Evolutionary conservation across 2,797 vertebrate genomes (phyloP).

Genomic region (Avahi laniger): DNA sequence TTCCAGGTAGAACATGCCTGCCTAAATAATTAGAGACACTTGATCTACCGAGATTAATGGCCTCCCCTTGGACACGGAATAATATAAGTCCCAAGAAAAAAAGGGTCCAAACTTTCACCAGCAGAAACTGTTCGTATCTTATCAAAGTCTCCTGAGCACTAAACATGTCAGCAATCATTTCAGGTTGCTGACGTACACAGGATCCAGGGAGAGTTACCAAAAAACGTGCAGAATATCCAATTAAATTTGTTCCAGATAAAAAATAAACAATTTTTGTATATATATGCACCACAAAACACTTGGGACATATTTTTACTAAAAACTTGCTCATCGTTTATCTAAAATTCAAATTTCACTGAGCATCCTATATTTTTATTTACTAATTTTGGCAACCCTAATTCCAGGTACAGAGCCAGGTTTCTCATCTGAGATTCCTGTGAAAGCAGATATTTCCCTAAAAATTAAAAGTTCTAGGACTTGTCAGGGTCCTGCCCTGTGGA

Average conservation of each 20-base stretch:
- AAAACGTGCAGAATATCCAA: not conserved
- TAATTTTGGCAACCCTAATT: not conserved
- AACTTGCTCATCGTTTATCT: not conserved
- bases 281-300: not conserved
- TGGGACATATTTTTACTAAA: not conserved
- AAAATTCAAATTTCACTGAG: not conserved
- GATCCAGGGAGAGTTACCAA: not conserved
- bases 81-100: not conserved
- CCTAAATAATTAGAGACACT: not conserved
- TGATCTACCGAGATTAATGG: not conserved
- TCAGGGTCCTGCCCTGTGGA: not conserved
- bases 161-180: not conserved
- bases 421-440: not conserved
- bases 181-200: not conserved
- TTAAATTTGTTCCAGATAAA: not conserved
- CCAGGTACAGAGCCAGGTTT: too few relatives aligned
- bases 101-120: not conserved
- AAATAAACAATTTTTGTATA: not conserved
- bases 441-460: not conserved
- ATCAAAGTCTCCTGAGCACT: not conserved
- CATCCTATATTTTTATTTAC: not conserved
- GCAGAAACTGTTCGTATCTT: not conserved
- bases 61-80: not conserved
- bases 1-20: not conserved
- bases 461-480: not conserved